Conservation (phyloP, 1,140 invertebrate species). For the Leguminivora glycinivorella region DNA sequence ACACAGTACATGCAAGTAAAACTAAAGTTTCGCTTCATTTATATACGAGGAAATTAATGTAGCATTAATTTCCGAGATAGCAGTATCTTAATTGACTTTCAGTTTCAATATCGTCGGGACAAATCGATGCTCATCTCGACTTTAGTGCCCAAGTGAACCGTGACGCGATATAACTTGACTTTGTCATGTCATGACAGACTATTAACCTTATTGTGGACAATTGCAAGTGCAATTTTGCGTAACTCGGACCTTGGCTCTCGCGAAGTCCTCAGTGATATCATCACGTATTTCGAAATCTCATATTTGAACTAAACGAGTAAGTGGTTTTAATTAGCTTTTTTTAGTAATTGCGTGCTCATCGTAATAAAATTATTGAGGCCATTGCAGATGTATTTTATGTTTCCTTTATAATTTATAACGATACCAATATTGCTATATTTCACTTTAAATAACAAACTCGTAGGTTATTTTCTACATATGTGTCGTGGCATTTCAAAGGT, state of each 20-base stretch:
- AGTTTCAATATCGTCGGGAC: neutral
- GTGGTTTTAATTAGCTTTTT: conserved; percentile 16
- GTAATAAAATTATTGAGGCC: conserved; percentile 2
- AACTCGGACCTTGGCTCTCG: conserved; percentile 6
- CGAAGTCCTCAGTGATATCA: conserved; percentile 22
- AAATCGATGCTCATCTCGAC: neutral
- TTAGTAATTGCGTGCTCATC: conserved; percentile 9
- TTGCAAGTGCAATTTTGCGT: conserved; percentile 12
- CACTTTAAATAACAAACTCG: neutral
- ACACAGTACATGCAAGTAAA: neutral
- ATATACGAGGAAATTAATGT: conserved; percentile 2
- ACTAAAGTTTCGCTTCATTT: neutral
- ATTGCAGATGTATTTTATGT: neutral
- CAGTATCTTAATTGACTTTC: conserved; percentile 10
- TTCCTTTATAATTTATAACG: neutral
- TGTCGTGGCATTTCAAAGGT: neutral
- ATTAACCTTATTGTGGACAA: conserved; percentile 17
- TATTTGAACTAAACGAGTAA: conserved; percentile 4
- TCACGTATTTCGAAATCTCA: conserved; percentile 9
- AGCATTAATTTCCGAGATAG: neutral
- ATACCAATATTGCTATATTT: neutral
- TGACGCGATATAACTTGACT: conserved; percentile 9
- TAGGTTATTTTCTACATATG: neutral
- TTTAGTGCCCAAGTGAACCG: conserved; percentile 1
- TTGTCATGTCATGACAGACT: conserved; percentile 9